Base-by-base conservation (phyloP, 2,888 invertebrate species). In the Ennomos quercinarius region DNA sequence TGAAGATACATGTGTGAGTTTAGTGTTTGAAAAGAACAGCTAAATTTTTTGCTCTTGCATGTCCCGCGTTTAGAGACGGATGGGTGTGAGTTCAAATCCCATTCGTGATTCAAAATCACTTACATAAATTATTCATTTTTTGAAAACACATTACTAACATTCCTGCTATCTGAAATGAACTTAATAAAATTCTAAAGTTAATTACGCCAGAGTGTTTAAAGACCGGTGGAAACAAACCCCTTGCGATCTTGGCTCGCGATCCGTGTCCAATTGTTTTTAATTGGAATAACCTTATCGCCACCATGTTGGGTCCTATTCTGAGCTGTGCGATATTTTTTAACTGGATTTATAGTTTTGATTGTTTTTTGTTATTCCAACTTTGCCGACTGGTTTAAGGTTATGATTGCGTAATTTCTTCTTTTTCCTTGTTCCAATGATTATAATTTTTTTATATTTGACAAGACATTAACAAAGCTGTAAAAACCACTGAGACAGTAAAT, bases 211-310 rank as follows among this genome's bases (percentile, higher is more conserved):
- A 57, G 63, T 63, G 63, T 55, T 64, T 61, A 63, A 60, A 50
- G 34, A 63, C 57, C 66, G 65, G 57, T 52, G 66, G 57, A 68
- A 76, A 76, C 67, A 69, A 49, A 66, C 60, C 66, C 66, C 65
- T 59, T 55, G 63, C 68, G 72, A 74, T 73, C 72, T 77, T 72
- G 64, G 67, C 67, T 64, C 67, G 63, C 72, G 71, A 72, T 70
- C 67, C 74, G 72, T 72, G 73, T 69, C 70, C 73, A 74, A 71
- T 76, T 78, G 77, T 17, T 50, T 80, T 79, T 76, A 74, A 81
- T 77, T 78, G 73, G 72, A 71, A 71, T 72, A 67, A 72, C 64
- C 64, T 63, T 73, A 66, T 71, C 65, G 65, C 60, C 64, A 65
- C 63, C 65, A 70, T 51, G 45, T 0, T 0, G 13, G 70, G 38